These are phyloP conservation scores for Odocoileus hemionus DNA, from an alignment of 2,113 vertebrate genomes.

Conservation along the genomic window DNA sequence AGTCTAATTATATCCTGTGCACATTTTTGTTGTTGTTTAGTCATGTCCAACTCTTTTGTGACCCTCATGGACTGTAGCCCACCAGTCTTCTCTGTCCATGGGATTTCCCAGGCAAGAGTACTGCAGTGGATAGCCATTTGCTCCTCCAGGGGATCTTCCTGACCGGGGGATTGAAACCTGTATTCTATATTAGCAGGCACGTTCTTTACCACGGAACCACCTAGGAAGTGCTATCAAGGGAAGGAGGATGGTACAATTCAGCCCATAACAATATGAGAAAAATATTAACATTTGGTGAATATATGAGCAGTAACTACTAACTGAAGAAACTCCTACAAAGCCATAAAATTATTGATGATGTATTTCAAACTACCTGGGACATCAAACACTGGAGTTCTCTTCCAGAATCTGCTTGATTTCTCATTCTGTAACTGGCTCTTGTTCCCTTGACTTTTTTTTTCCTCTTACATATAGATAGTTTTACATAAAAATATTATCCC, in stretches of 20 bases:
- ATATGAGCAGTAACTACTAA: neutral
- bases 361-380: neutral
- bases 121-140: neutral
- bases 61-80: neutral
- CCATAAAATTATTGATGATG: neutral
- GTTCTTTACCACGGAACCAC: neutral
- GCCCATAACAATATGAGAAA: neutral
- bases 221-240: neutral
- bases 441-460: neutral
- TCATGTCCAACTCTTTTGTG: neutral
- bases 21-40: neutral
- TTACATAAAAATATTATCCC: neutral
- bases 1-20: neutral
- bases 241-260: neutral
- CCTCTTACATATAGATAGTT: neutral
- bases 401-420: neutral
- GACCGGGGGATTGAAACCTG: too few relatives aligned
- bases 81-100: neutral
- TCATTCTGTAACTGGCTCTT: neutral
- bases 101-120: neutral
- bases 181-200: neutral
- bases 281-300: neutral
- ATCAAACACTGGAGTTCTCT: neutral
- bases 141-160: neutral
- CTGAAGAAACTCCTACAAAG: neutral